These are phyloP conservation scores for Zaprionus capensis DNA, from an alignment of 1,140 invertebrate genomes.

Conservation along the genomic window DNA sequence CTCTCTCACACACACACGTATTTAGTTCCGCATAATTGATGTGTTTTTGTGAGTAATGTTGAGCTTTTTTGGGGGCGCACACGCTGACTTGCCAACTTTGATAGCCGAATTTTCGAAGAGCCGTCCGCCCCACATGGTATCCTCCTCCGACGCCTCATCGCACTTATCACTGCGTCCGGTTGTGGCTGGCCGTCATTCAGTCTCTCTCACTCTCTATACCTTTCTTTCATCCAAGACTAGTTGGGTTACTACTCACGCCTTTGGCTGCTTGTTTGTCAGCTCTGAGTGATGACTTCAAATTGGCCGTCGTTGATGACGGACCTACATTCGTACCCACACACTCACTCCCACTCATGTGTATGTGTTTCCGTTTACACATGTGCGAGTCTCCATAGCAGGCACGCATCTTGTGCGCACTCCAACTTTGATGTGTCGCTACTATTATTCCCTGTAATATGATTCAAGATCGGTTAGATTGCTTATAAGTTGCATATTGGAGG, in stretches of 20 bases:
- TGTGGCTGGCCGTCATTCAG: constrained; percentile 2
- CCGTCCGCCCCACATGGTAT: background rate
- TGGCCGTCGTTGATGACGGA: constrained; percentile 71
- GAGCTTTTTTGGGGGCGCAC: constrained; percentile 56
- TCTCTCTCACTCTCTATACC: background rate
- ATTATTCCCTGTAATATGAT: background rate
- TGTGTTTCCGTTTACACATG: constrained; percentile 44
- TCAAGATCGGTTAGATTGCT: background rate
- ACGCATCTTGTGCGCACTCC: constrained; percentile 9
- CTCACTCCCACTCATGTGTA: constrained; percentile 10
- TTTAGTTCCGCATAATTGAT: constrained; percentile 70
- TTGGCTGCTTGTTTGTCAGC: constrained; percentile 71
- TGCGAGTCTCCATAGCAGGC: constrained; percentile 32
- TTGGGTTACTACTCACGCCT: constrained; percentile 25
- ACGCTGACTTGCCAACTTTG: constrained; percentile 73
- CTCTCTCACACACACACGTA: constrained; percentile 37
- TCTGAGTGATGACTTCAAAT: constrained; percentile 79
- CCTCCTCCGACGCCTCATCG: background rate
- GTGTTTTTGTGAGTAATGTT: constrained; percentile 80
- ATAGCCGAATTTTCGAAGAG: background rate
- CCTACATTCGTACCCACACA: constrained; percentile 22
- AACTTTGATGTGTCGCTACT: constrained; percentile 9
- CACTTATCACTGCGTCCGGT: constrained; percentile 41
- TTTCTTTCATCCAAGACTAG: background rate
- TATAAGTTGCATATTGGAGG: background rate